Base-by-base conservation (phyloP, 2,888 invertebrate genomes). In the Noctua janthina region DNA sequence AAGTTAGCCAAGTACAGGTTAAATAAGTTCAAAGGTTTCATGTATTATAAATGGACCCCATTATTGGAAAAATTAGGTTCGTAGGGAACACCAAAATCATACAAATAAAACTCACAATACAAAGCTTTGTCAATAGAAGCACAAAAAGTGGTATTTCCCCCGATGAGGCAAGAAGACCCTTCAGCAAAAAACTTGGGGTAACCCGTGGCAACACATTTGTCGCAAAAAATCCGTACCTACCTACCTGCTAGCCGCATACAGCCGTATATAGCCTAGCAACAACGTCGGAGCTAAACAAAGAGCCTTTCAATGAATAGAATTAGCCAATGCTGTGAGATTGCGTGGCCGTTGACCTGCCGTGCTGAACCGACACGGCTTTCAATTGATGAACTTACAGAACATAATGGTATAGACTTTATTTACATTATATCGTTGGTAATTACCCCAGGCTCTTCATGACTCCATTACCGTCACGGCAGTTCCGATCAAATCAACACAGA, bases 341-440 rank as follows among this genome's bases (percentile, higher is more conserved):
- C 66, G 66, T 85, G 89, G 89, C 70, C 89, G 78, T 85, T 90
- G 89, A 89, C 89, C 90, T 75, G 84, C 72, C 62, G 73, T 3
- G 54, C 80, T 17, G 29, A 66, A 59, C 70, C 74, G 59, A 67
- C 79, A 23, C 72, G 73, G 86, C 86, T 76, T 87, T 71, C 88
- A 85, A 88, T 71, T 74, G 68, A 56, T 68, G 69, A 78, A 35
- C 64, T 67, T 79, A 71, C 56, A n/a, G 66, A 88, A 56, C 62
- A 56, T 64, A 56, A 64, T 80, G 69, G 69, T 49, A 80, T 20
- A 54, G 20, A 70, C 70, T 67, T 23, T 75, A 80, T 85, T 80
- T 75, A 79, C 72, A 56, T 72, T 66, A 43, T 39, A 71, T 72
- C 49, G 11, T 54, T 70, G 13, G 11, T 69, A 35, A 71, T 85